Percentiles rank a stretch among this genome's conserved stretches.
Conservation (phyloP, 2,113 vertebrate genomes). For the Odobenus rosmarus region DNA sequence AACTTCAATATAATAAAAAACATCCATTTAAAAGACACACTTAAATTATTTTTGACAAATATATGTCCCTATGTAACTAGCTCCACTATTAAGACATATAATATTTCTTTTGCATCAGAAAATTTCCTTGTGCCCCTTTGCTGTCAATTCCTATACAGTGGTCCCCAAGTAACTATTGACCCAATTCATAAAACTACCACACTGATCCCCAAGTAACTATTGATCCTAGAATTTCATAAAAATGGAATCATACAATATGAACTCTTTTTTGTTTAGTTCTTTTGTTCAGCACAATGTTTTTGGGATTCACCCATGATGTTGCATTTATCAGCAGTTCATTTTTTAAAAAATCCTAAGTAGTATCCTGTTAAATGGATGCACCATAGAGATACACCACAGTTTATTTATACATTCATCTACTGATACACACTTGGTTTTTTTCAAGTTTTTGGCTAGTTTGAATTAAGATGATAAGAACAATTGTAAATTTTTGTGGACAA, state of each 20-base stretch:
- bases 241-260: not conserved
- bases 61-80: not conserved
- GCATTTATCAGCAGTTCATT: not conserved
- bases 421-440: not conserved
- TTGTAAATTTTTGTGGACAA: not conserved
- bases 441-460: not conserved
- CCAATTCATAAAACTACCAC: not conserved
- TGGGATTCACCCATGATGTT: not conserved
- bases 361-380: not conserved
- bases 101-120: not conserved
- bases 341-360: not conserved
- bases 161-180: not conserved
- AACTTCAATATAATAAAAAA: not conserved
- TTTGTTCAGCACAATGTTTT: not conserved
- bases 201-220: not conserved
- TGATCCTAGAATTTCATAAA: not conserved
- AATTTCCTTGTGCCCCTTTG: not conserved
- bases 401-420: not conserved
- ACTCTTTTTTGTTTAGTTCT: not conserved
- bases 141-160: not conserved
- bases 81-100: not conserved
- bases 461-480: not conserved
- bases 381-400: not conserved
- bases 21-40: not conserved
- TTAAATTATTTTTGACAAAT: not conserved